Conservation (phyloP, 2,888 invertebrate genomes). For the Chydorus sphaericus region DNA sequence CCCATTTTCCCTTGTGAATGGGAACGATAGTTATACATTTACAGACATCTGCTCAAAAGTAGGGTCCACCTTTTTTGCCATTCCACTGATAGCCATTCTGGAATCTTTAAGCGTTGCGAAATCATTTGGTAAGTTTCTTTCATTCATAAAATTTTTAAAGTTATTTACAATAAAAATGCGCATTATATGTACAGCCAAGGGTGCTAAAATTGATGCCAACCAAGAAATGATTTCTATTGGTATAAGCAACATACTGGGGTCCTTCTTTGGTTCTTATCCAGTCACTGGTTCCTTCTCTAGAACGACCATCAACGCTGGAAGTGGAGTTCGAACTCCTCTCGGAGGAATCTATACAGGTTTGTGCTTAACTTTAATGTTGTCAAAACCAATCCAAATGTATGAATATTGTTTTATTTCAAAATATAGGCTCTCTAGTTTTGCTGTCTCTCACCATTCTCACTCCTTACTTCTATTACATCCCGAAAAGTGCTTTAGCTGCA, state of each 20-base stretch:
- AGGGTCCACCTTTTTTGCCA: slow-evolving; percentile 67
- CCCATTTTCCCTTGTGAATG: slow-evolving; percentile 3
- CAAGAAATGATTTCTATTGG: slow-evolving; percentile 35
- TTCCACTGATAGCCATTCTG: slow-evolving; percentile 77
- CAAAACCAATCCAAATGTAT: neutral
- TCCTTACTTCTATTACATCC: slow-evolving; percentile 73
- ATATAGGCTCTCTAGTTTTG: slow-evolving; percentile 57
- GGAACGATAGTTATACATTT: slow-evolving; percentile 30
- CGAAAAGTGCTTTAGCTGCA: slow-evolving; percentile 68
- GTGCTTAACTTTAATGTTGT: too few species aligned
- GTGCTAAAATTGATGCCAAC: slow-evolving; percentile 28
- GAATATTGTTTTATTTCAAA: slow-evolving; percentile 20
- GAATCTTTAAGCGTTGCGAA: slow-evolving; percentile 93
- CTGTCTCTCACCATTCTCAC: slow-evolving; percentile 71
- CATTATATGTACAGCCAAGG: slow-evolving; percentile 19
- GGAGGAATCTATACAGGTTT: slow-evolving; percentile 25
- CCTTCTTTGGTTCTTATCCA: slow-evolving; percentile 33
- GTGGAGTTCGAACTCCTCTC: slow-evolving; percentile 32
- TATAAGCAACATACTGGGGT: slow-evolving; percentile 32
- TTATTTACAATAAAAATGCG: too few species aligned
- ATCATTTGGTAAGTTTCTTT: slow-evolving; percentile 57
- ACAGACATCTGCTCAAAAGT: slow-evolving; percentile 49
- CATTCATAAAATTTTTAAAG: neutral
- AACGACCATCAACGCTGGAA: slow-evolving; percentile 34
- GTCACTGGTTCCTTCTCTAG: slow-evolving; percentile 35